These are phyloP conservation scores for Galaxias olidus DNA, from an alignment of 2,797 vertebrate genomes.

Conservation along the genomic window DNA sequence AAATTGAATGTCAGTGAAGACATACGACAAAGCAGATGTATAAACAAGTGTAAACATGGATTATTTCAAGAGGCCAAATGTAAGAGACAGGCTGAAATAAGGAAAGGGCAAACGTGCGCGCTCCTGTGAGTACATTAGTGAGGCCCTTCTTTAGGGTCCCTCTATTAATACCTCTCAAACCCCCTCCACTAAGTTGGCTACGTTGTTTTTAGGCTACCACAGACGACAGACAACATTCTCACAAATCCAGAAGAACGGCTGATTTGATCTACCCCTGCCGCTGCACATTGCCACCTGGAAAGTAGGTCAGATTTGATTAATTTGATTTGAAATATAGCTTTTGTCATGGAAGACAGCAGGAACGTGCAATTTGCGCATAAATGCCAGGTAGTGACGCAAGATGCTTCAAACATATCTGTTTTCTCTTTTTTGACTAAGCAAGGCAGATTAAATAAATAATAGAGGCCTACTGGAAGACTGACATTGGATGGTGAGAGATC, in stretches of 20 bases:
- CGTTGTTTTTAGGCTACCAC: conserved; percentile 40
- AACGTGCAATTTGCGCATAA: conserved; percentile 52
- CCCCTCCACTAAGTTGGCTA: conserved; percentile 12
- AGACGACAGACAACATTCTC: conserved; percentile 3
- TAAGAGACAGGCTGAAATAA: too few relatives aligned
- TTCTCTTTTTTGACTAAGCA: conserved; percentile 37
- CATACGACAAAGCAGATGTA: too few relatives aligned
- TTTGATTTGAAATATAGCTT: conserved; percentile 53
- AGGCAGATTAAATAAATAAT: conserved; percentile 49
- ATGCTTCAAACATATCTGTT: conserved; percentile 39
- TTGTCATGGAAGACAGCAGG: conserved; percentile 50
- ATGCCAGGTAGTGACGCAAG: conserved; percentile 58
- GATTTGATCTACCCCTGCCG: conserved; percentile 1
- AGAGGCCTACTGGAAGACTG: conserved; percentile 31
- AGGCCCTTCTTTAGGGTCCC: conserved; percentile 39
- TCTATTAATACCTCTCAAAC: background rate
- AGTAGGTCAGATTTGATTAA: conserved; percentile 79
- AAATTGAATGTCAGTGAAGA: too few relatives aligned
- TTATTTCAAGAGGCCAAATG: too few relatives aligned
- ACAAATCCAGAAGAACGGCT: conserved; percentile 11
- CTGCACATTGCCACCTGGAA: conserved; percentile 44
- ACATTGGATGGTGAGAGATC: conserved; percentile 33
- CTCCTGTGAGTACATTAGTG: conserved; percentile 34
- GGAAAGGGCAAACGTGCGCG: conserved; percentile 8
- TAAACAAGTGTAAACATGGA: too few relatives aligned